phyloP scores from a whole-genome alignment of 2,888 invertebrate species.

The Tyria jacobaeae region DNA sequence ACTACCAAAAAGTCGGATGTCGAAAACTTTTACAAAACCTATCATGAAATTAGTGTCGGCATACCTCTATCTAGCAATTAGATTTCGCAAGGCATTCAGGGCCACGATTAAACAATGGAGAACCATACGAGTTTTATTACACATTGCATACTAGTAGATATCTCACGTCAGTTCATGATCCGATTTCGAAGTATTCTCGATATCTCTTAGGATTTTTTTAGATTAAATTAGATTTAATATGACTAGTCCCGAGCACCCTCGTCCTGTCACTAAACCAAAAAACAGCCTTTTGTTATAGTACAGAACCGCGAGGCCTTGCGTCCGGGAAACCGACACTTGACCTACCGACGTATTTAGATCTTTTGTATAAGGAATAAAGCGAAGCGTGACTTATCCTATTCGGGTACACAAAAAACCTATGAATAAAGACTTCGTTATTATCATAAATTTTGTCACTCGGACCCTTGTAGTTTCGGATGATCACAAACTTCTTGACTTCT shows the following conservation, averaged over 20 bases:
- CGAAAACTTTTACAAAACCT: too few relatives aligned
- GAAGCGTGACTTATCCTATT: conserved; percentile 80
- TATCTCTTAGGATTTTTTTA: conserved; percentile 15
- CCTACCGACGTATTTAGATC: conserved; percentile 81
- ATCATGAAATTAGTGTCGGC: neutral
- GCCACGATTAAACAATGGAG: conserved; percentile 25
- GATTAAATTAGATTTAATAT: too few relatives aligned
- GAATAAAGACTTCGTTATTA: conserved; percentile 70
- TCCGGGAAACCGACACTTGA: conserved; percentile 85
- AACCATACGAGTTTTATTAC: neutral
- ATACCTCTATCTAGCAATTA: conserved; percentile 8
- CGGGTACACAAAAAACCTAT: conserved; percentile 59
- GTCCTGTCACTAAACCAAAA: conserved; percentile 75
- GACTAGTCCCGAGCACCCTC: conserved; percentile 60
- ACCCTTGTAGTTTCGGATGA: conserved; percentile 53
- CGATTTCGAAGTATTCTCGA: conserved; percentile 18
- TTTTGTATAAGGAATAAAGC: conserved; percentile 78
- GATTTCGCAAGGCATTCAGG: conserved; percentile 26
- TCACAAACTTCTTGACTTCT: conserved; percentile 44
- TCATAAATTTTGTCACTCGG: conserved; percentile 64
- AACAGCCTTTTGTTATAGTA: conserved; percentile 68
- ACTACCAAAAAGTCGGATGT: too few relatives aligned
- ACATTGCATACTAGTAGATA: neutral
- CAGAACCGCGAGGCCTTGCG: conserved; percentile 65
- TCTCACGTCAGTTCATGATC: neutral